Evolutionary conservation across 35 echinoderm and acorn worm genomes (phyloP), one percentile per base, ranked within the genome.

Genomic region (Lytechinus variegatus): DNA sequence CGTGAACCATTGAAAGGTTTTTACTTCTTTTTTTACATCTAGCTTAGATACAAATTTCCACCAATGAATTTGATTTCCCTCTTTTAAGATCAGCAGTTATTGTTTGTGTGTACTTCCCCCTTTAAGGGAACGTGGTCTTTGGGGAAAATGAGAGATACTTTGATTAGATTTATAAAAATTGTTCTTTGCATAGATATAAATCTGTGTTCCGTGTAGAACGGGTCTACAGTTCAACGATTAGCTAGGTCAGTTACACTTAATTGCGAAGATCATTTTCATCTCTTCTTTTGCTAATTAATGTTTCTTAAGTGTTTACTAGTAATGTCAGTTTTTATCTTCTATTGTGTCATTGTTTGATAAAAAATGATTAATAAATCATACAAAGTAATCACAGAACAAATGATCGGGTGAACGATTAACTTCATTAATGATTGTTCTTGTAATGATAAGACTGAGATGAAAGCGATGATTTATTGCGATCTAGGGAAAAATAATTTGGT

Each of bases 391-490:
- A 29, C 24, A 12, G 33, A 9, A 89, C 87, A 71, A 71, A 89
- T 14, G 51, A 89, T 89, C 87, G 14, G 52, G 8, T 89, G 24
- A 33, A 4, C 87, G 51, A 89, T 89, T 89, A 89, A 89, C 87
- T 89, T 52, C 87, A 89, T 89, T 89, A 89, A 89, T 89, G 8
- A 89, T 89, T 89, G 87, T 89, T 89, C 52, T 24, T 21, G 19
- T 71, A 21, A 71, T 71, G 61, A 71, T 44, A 44, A 44, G 33
- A 71, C 61, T 5, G 16, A 71, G 61, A 71, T 71, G 16, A 71
- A 71, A 21, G 61, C 61, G 19, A 24, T 24, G 61, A 71, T 24
- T 71, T 44, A 44, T 44, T 44, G 33, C 33, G 33, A 44, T 44
- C 33, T 44, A 44, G 33, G 33, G 33, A 44, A 2, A 44, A 44